These are phyloP conservation scores for Hippoglossus hippoglossus DNA, from an alignment of 2,797 vertebrate genomes.

Conservation along the genomic window DNA sequence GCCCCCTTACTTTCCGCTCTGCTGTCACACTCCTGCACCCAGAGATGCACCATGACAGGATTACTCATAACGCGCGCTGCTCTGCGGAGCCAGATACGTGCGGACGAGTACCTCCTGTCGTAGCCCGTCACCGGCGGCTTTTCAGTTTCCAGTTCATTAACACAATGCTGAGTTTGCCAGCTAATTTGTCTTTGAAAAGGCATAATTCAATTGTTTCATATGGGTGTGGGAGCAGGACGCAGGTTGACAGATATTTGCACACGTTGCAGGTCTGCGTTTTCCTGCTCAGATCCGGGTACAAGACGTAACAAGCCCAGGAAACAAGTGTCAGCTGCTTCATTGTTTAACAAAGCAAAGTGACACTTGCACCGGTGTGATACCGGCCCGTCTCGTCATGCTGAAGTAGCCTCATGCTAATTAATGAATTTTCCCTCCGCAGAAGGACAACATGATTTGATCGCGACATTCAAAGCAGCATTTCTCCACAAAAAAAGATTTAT, in stretches of 20 bases:
- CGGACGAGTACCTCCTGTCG: constrained; percentile 51
- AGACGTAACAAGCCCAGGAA: constrained; percentile 51
- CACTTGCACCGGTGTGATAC: constrained; percentile 72
- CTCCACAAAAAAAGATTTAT: constrained; percentile 60
- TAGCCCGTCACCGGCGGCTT: constrained; percentile 41
- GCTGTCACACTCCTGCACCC: constrained; percentile 58
- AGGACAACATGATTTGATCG: constrained; percentile 77
- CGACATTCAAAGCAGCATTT: constrained; percentile 25
- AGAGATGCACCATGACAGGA: constrained; percentile 59
- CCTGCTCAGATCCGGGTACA: constrained; percentile 28
- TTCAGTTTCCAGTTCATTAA: constrained; percentile 43
- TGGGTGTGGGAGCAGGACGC: not conserved
- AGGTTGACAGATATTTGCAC: constrained; percentile 11
- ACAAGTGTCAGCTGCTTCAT: constrained; percentile 67
- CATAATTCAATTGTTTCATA: constrained; percentile 26
- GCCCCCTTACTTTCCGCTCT: constrained; percentile 8
- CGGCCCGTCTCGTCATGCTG: constrained; percentile 64
- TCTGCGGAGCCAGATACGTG: constrained; percentile 41
- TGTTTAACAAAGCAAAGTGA: constrained; percentile 72
- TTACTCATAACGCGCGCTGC: constrained; percentile 39
- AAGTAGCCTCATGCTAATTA: constrained; percentile 78
- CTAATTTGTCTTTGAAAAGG: constrained; percentile 44
- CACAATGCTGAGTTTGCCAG: constrained; percentile 52
- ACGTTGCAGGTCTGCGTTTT: constrained; percentile 20
- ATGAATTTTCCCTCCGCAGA: constrained; percentile 59